Conservation (phyloP, 2,888 invertebrate species). For the Dusona sp. region DNA sequence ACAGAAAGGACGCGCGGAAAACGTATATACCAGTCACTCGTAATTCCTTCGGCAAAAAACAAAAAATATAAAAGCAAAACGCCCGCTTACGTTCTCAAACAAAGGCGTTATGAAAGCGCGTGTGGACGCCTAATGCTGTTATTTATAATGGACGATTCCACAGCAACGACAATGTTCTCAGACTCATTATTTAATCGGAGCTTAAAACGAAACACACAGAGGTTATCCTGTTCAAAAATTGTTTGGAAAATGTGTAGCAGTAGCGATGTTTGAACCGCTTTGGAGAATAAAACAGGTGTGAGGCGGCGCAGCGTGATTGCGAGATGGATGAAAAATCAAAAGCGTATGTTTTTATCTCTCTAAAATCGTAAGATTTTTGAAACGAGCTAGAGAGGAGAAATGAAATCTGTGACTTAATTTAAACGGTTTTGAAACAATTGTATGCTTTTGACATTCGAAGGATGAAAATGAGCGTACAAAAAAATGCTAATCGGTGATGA, state of each 20-base stretch:
- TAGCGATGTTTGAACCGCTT: too few species aligned
- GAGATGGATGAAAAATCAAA: too few species aligned
- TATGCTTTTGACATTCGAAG: not conserved
- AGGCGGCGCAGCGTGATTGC: too few species aligned
- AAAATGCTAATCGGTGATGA: not conserved
- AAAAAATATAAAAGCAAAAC: conserved; percentile 9
- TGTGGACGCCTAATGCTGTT: not conserved
- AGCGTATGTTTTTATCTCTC: too few species aligned
- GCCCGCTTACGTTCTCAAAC: not conserved
- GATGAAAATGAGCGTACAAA: not conserved
- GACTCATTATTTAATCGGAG: too few species aligned
- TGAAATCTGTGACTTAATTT: not conserved
- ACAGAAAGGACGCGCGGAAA: conserved; percentile 27
- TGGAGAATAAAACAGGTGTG: too few species aligned
- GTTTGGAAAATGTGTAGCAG: too few species aligned
- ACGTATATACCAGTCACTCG: not conserved
- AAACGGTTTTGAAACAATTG: not conserved
- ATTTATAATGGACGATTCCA: not conserved
- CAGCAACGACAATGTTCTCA: too few species aligned
- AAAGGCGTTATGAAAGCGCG: too few species aligned
- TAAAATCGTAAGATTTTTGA: too few species aligned
- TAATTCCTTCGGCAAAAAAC: not conserved
- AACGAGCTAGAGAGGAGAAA: not conserved
- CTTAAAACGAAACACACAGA: too few species aligned
- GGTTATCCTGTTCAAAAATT: too few species aligned